Evolutionary conservation across 2,888 invertebrate species (phyloP), one percentile per base, ranked within the genome.

Genomic region (Cataglyphis albicans): DNA sequence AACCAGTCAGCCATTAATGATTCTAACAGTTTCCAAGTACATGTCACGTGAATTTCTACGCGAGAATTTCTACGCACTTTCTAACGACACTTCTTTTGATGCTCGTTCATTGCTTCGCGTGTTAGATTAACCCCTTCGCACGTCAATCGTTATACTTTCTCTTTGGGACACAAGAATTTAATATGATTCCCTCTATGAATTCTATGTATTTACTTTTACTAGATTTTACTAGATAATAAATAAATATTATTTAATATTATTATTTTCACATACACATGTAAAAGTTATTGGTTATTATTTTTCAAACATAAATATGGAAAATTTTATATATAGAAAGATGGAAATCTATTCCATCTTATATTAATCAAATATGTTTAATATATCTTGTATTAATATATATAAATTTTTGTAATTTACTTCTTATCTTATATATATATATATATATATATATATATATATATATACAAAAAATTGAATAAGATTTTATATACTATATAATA

Each of bases 21-120:
- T 75, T n/a, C 75, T 12, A n/a, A 74, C 52, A 64, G 72, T 72
- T 74, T 78, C 35, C 65, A 35, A 48, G 72, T 64, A 25, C 44
- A 44, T 80, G 80, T 73, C 80, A 67, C 63, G 65, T 55, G 68
- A 73, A 83, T 83, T 83, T 83, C 80, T 80, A 68, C 32, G 32
- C 52, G 48, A 61, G 64, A 78, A 70, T 52, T 52, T 52, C 52
- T n/a, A 52, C 44, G 57, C 78, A 41, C 74, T 83, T 81, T 83
- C 83, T 83, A 83, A 67, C 76, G 67, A 84, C 61, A 52, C 64
- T 63, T 64, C 63, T 48, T 48, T 52, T 64, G 21, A 74, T 57
- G 48, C 57, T 81, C 55, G 48, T 12, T 64, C 44, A 10, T 29
- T 81, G 41, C 52, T 25, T 57, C 44, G 57, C 35, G 29, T 55